Base-by-base conservation (phyloP, 1,140 invertebrate genomes). In the Radopholus similis region DNA sequence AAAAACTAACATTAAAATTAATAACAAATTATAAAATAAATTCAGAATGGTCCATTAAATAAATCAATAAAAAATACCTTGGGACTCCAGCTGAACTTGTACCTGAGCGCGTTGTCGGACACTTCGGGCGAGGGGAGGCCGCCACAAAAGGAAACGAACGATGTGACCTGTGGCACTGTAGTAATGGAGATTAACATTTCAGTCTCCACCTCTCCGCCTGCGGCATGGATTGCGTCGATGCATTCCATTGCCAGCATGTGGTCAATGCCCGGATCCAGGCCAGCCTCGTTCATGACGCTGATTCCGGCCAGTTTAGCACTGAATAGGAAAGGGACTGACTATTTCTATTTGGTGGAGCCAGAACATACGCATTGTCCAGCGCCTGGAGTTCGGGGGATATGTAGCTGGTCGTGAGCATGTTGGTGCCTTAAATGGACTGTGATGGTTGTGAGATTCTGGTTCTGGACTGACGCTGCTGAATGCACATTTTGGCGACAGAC, bases 391-490 rank as follows among this genome's bases (percentile, higher is more conserved):
- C 88, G 0, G 91, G 89, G 5, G 89, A 89, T 26, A 92, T 88
- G 77, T 98, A 99, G 63, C 92, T 95, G 0, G 94, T 93, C 0
- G 95, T 98, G 1, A 98, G 92, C 88, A 98, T 89, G 81, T 98
- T 91, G 0, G 88, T 90, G n/a, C n/a, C n/a, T n/a, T n/a, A n/a
- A n/a, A n/a, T n/a, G n/a, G n/a, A n/a, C n/a, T n/a, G n/a, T n/a
- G n/a, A n/a, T n/a, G n/a, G n/a, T n/a, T n/a, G n/a, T n/a, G n/a
- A n/a, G n/a, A n/a, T n/a, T n/a, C n/a, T n/a, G n/a, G n/a, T n/a
- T n/a, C n/a, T n/a, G n/a, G n/a, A n/a, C n/a, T n/a, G n/a, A 51
- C 89, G 88, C 58, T 90, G 86, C 2, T 87, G 86, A 37, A 99
- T 93, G 77, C 95, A 98, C 28, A 88, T 87, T 71, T 89, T 87